Evolutionary conservation across 1,140 invertebrate genomes (phyloP), one percentile per base, ranked within the genome.

Genomic region (Leptopilina boulardi): DNA sequence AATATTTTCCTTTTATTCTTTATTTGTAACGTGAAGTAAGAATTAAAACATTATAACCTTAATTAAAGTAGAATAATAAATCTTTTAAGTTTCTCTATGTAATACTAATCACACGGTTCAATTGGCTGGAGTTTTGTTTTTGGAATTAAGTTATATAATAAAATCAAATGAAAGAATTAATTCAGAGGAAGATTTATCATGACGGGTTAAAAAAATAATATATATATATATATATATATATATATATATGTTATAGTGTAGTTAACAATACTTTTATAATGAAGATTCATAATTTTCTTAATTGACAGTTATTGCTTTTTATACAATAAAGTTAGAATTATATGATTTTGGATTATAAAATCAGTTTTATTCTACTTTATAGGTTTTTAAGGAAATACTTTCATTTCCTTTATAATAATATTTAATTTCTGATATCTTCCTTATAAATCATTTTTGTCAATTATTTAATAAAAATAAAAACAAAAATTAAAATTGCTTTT

Each of bases 21-120:
- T 4, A 1, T 3, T n/a, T 15, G 3, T 15, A 42, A 3, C 3
- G 9, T 47, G 15, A n/a, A 47, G 13, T 51, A 18, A 51, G n/a
- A 51, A 18, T 18, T 51, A 18, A 51, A 51, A 51, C 18, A 51
- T 51, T 51, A 51, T 51, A 51, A 51, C 13, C 5, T 51, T 18
- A 51, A 18, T 51, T 51, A 51, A 51, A 51, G n/a, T n/a, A 51
- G 47, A 51, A 51, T 51, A 51, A 51, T 51, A 51, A 51, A 51
- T 51, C 47, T 51, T 18, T 18, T 18, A 18, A 4, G 44, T 47
- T 51, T 51, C 0, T 9, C 5, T 18, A 15, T 51, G n/a, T 51
- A 51, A 51, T 51, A 51, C 47, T 51, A 51, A 47, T 51, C n/a
- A 51, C 18, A n/a, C 44, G 13, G 9, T 42, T 47, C 13, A 4